phyloP scores from a whole-genome alignment of 2,888 invertebrate genomes.

The Trypoxylon attenuatum region DNA sequence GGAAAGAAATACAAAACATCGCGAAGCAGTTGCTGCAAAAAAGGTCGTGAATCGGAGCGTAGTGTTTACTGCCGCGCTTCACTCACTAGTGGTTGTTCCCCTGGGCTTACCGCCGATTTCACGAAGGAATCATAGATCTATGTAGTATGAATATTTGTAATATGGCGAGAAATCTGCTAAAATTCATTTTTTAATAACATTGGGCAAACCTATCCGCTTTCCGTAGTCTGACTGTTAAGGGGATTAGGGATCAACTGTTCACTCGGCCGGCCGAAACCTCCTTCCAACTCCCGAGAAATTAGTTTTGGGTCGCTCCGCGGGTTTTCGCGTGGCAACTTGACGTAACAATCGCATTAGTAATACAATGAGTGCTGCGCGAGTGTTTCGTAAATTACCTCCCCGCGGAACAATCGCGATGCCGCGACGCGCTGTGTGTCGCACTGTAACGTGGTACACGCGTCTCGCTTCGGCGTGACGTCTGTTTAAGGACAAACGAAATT shows the following conservation, averaged over 20 bases:
- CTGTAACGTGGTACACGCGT: not conserved
- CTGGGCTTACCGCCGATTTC: not conserved
- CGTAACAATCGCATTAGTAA: slow-evolving; percentile 7
- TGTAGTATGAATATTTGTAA: too few relatives aligned
- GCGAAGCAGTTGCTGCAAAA: too few relatives aligned
- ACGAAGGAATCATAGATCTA: not conserved
- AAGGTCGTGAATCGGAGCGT: too few relatives aligned
- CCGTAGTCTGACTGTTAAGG: too few relatives aligned
- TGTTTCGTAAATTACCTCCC: slow-evolving; percentile 3
- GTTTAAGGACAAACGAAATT: slow-evolving; percentile 13
- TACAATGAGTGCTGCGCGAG: not conserved
- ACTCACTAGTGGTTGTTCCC: too few relatives aligned
- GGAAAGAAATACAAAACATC: too few relatives aligned
- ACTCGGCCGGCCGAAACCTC: slow-evolving; percentile 2
- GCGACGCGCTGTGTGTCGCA: too few relatives aligned
- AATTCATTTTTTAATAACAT: not conserved
- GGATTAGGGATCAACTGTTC: too few relatives aligned
- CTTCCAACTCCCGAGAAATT: slow-evolving; percentile 19
- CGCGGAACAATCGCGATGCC: not conserved
- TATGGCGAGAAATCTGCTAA: too few relatives aligned
- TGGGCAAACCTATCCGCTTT: not conserved
- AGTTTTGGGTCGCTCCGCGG: not conserved
- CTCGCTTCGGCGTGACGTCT: slow-evolving; percentile 1
- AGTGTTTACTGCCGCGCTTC: too few relatives aligned
- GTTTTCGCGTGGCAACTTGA: slow-evolving; percentile 1